Base-by-base conservation (phyloP, 1,140 invertebrate species). In the Ostrea denselamellosa region DNA sequence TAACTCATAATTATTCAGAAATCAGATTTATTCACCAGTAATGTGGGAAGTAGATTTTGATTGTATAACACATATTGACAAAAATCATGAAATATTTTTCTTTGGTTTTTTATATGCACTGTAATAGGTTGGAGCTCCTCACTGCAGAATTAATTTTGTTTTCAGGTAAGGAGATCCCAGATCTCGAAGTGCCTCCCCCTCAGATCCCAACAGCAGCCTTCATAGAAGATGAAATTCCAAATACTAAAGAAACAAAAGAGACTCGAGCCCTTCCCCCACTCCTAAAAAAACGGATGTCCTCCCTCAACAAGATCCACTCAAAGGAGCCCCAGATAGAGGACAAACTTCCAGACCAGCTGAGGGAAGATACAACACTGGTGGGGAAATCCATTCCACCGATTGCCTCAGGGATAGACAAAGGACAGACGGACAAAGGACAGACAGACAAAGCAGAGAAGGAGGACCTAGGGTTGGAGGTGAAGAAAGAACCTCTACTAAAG, bases 341-440 rank as follows among this genome's bases (percentile, higher is more conserved):
- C 25, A 77, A 14, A 8, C 8, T 77, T 3, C 68, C 68, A 0
- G 68, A 77, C 10, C 22, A 28, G 3, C 68, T 77, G 9, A 22
- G 68, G 9, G 68, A 77, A 12, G 68, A 77, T 25, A 28, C 68
- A 14, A 34, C 28, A 34, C 68, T 77, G 68, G 10, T 77, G 28
- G 22, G 68, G 28, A 77, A 34, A 77, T 77, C 68, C 68, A 22
- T 77, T 25, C 68, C 68, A 34, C 68, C 68, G 14, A 77, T 77
- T 9, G 22, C 68, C 28, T 77, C 68, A 9, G 14, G 34, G 68
- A 77, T 77, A 8, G 68, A 14, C 12, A 34, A 25, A 77, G 28
- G 25, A 77, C 22, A 77, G 8, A 25, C 3, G n/a, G 68, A 14
- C 12, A 34, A 25, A 77, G 28, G 25, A 77, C 22, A 77, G 8